Evolutionary conservation across 2,888 invertebrate genomes (phyloP).

Genomic region (Altica lythri): DNA sequence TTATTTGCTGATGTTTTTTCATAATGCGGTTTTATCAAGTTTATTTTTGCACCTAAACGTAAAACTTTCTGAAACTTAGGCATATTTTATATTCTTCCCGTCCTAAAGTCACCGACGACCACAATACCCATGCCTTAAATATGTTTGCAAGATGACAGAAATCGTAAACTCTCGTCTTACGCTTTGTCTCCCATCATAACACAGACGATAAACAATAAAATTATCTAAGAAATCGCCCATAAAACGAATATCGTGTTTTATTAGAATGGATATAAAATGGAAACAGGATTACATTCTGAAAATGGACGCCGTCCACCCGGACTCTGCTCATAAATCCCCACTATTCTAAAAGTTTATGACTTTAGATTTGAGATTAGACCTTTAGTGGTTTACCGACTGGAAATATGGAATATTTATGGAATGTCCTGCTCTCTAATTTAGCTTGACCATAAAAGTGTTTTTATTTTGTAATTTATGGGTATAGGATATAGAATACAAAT

Average conservation of each 20-base stretch:
- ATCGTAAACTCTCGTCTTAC: not conserved
- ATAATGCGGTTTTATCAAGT: no score
- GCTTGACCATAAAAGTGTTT: not conserved
- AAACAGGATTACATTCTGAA: conserved; percentile 10
- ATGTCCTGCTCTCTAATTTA: not conserved
- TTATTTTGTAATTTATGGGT: no score
- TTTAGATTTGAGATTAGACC: not conserved
- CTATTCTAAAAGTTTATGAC: conserved; percentile 12
- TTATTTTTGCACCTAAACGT: no score
- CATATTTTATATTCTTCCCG: no score
- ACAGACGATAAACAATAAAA: conserved; percentile 9
- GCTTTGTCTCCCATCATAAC: not conserved
- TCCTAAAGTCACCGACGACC: no score
- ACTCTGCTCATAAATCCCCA: conserved; percentile 10
- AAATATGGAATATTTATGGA: conserved; percentile 9
- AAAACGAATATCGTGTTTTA: conserved; percentile 13
- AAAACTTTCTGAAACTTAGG: no score
- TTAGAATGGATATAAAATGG: conserved; percentile 11
- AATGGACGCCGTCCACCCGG: conserved; percentile 9
- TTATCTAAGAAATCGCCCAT: conserved; percentile 7
- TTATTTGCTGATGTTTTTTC: no score
- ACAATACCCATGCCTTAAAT: no score
- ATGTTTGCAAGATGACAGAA: no score
- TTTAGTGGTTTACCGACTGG: conserved; percentile 5
- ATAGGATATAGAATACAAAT: no score